Conservation (phyloP, 2,888 invertebrate genomes). For the Hyposoter didymator region DNA sequence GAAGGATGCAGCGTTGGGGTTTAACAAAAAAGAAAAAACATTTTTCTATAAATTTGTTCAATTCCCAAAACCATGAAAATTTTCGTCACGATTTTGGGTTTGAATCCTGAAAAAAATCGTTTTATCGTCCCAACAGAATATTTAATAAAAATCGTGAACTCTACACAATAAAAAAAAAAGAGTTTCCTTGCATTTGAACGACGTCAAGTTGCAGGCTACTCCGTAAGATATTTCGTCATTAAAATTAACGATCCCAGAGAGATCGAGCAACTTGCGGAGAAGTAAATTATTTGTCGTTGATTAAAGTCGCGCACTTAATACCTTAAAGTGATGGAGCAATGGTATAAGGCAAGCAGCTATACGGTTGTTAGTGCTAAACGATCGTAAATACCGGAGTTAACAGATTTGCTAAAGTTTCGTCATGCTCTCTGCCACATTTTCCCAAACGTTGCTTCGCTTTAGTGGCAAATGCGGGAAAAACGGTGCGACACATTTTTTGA, state of each 20-base stretch:
- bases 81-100: too few species aligned
- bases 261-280: neutral
- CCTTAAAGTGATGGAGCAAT: neutral
- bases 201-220: neutral
- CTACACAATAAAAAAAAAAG: too few species aligned
- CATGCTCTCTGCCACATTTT: neutral
- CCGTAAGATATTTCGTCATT: neutral
- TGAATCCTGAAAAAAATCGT: too few species aligned
- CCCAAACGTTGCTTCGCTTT: neutral
- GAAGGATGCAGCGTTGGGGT: too few species aligned
- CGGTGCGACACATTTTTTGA: conserved; percentile 58
- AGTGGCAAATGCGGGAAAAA: conserved; percentile 14
- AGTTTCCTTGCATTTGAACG: too few species aligned
- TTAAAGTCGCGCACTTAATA: neutral
- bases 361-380: conserved; percentile 17
- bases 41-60: too few species aligned
- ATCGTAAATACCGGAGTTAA: conserved; percentile 37
- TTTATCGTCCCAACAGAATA: too few species aligned
- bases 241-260: neutral
- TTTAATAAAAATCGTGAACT: too few species aligned
- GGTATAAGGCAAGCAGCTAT: neutral
- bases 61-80: too few species aligned
- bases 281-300: neutral
- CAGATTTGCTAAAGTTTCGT: conserved; percentile 11
- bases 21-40: too few species aligned